Conservation (phyloP, 2,797 vertebrate species). For the Ptychobarbus kaznakovi region DNA sequence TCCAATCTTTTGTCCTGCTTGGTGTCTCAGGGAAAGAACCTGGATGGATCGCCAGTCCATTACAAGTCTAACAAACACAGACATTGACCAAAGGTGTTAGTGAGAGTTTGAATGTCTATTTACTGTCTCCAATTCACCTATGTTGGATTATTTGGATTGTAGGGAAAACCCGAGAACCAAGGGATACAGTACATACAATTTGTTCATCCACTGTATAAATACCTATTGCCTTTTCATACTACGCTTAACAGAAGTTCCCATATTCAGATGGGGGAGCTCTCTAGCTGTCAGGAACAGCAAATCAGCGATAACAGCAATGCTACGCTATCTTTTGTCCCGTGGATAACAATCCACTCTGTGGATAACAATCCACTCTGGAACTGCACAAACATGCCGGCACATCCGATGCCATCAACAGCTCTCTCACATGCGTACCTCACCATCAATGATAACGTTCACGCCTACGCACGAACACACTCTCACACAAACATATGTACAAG, state of each 20-base stretch:
- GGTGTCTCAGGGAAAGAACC: not conserved
- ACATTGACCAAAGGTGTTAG: not conserved
- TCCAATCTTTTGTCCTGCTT: not conserved
- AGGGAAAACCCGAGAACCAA: not conserved
- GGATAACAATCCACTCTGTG: constrained; percentile 56
- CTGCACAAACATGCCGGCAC: constrained; percentile 50
- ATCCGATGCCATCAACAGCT: constrained; percentile 45
- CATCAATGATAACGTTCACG: constrained; percentile 38
- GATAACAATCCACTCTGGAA: constrained; percentile 59
- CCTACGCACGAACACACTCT: not conserved
- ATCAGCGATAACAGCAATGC: constrained; percentile 17
- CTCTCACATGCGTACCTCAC: constrained; percentile 29
- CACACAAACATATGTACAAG: constrained; percentile 33
- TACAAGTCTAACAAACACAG: not conserved
- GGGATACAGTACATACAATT: not conserved
- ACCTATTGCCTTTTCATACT: not conserved
- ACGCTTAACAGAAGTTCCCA: not conserved
- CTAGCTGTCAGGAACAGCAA: constrained; percentile 46
- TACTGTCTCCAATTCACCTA: not conserved
- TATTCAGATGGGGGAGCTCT: constrained; percentile 35
- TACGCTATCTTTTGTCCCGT: not conserved
- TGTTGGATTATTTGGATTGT: not conserved
- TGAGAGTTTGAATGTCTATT: not conserved
- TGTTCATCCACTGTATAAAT: not conserved
- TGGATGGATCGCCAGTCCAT: not conserved